Conservation (phyloP, 2,113 vertebrate genomes). For the Semicossyphus pulcher region DNA sequence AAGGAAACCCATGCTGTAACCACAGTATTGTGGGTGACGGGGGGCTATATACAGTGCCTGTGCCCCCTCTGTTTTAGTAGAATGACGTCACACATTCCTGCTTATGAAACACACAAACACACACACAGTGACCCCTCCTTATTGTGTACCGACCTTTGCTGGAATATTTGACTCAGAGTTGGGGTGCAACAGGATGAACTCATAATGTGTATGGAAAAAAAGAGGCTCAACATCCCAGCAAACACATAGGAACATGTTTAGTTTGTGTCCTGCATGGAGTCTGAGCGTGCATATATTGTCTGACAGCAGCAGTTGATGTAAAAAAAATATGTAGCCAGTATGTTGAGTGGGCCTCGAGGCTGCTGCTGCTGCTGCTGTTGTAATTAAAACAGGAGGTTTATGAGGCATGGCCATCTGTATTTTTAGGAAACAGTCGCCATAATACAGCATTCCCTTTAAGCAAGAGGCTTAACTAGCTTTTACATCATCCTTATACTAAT, state of each 20-base stretch:
- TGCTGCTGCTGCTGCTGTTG: conserved; percentile 1
- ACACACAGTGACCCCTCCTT: neutral
- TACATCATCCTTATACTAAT: neutral
- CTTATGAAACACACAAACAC: conserved; percentile 18
- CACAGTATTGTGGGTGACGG: conserved; percentile 9
- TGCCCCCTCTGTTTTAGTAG: conserved; percentile 32
- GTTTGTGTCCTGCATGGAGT: conserved; percentile 13
- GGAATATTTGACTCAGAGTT: conserved; percentile 38
- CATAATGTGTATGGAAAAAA: neutral
- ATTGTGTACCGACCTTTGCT: conserved; percentile 26
- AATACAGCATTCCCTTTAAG: neutral
- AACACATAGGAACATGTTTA: conserved; percentile 5
- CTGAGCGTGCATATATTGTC: neutral
- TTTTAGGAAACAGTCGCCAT: conserved; percentile 6
- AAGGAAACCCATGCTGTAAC: conserved; percentile 1
- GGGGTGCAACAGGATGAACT: conserved; percentile 8
- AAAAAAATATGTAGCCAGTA: conserved; percentile 10
- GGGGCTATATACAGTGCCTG: conserved; percentile 42
- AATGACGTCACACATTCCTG: conserved; percentile 66
- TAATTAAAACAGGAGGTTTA: conserved; percentile 51
- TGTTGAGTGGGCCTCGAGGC: neutral
- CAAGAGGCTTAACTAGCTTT: conserved; percentile 11
- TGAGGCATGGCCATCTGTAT: neutral
- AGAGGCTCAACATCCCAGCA: neutral
- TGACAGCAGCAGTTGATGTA: conserved; percentile 15